phyloP scores from a whole-genome alignment of 2,888 invertebrate genomes.

The Trissoscelio sp. region DNA sequence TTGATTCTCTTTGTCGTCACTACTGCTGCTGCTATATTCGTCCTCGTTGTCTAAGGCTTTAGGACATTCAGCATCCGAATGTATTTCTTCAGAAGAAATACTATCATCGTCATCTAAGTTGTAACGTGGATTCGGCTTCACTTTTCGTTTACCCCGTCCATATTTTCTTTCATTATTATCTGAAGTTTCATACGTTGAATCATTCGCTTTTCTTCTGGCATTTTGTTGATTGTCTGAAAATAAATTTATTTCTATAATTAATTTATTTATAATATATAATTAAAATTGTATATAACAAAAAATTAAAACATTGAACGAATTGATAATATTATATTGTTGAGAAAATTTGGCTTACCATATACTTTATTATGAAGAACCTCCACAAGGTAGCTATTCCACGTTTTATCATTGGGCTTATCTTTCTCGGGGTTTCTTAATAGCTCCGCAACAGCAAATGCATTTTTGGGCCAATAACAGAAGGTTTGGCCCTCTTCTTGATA shows the following conservation, averaged over 20 bases:
- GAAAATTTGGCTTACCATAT: conserved; percentile 14
- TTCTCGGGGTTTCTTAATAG: conserved; percentile 8
- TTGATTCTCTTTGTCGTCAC: too few relatives aligned
- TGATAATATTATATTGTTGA: background rate
- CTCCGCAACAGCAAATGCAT: background rate
- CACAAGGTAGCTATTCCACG: conserved; percentile 7
- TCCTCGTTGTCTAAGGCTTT: too few relatives aligned
- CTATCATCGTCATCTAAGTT: too few relatives aligned
- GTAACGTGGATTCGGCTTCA: too few relatives aligned
- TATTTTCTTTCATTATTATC: background rate
- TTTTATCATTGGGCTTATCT: conserved; percentile 31
- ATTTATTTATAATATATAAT: too few relatives aligned
- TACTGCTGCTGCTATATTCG: too few relatives aligned
- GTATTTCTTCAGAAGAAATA: too few relatives aligned
- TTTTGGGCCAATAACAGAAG: conserved; percentile 42
- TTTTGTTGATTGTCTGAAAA: background rate
- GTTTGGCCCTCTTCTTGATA: conserved; percentile 24
- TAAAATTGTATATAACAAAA: too few relatives aligned
- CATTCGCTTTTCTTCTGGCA: conserved; percentile 19
- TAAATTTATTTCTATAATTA: too few relatives aligned
- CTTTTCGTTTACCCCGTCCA: background rate
- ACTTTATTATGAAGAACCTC: conserved; percentile 3
- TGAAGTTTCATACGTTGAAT: conserved; percentile 10
- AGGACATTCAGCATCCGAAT: too few relatives aligned
- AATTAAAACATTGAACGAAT: too few relatives aligned